These are phyloP conservation scores for Rana temporaria DNA, from an alignment of 2,113 vertebrate species.

Conservation along the genomic window DNA sequence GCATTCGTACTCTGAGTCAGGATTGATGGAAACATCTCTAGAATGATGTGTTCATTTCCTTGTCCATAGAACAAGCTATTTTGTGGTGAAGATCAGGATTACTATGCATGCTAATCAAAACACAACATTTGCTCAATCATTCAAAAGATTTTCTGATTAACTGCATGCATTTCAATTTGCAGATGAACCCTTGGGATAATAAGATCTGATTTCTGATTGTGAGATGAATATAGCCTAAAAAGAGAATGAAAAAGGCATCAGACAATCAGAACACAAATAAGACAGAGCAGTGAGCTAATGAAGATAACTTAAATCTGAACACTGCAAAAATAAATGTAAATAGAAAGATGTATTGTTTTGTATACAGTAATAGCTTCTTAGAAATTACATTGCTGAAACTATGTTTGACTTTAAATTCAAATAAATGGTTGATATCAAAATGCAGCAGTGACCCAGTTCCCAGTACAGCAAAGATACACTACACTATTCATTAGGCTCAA, in stretches of 20 bases:
- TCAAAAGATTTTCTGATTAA: constrained; percentile 44
- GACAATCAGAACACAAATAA: constrained; percentile 23
- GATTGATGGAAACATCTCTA: background rate
- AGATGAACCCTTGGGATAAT: constrained; percentile 47
- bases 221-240: constrained; percentile 33
- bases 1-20: background rate
- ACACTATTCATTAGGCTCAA: too few species aligned
- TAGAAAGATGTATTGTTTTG: background rate
- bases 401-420: too few species aligned
- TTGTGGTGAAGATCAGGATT: background rate
- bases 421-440: too few species aligned
- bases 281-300: background rate
- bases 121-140: constrained; percentile 40
- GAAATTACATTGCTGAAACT: too few species aligned
- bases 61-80: constrained; percentile 3
- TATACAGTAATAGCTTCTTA: background rate
- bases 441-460: too few species aligned
- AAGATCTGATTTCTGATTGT: background rate
- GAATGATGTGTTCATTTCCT: background rate
- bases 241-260: background rate
- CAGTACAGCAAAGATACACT: too few species aligned
- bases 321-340: background rate
- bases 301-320: background rate
- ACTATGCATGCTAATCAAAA: constrained; percentile 41
- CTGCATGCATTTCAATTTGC: constrained; percentile 45